Base-by-base conservation (phyloP, 2,888 invertebrate species). In the Acanthococcus lagerstroemiae region DNA sequence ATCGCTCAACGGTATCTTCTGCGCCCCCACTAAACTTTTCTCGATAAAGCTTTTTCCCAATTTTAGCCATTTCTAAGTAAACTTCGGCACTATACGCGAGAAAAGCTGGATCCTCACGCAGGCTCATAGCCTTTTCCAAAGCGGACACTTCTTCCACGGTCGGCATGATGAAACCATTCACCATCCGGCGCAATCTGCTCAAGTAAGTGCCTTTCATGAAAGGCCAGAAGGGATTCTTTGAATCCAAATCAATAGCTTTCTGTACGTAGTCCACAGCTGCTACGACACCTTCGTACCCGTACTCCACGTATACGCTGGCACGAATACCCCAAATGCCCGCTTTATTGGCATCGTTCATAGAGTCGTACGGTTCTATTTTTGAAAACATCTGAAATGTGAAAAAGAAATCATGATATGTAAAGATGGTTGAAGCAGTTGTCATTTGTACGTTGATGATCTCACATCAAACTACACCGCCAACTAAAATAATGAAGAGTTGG, bases 301-400 rank as follows among this genome's bases (percentile, higher is more conserved):
- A 63, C 7, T 63, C 63, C 2, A 63, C 63, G 44, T 63, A 63
- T 3, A 63, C n/a, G 25, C 37, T 44, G 7, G 63, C 63, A 9
- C 63, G 63, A 5, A 63, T 52, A 7, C 48, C 63, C 63, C 63
- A 63, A 19, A 63, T 30, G n/a, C 63, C 63, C 7, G 63, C 63
- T 25, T 54, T 50, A 37, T 63, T 63, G 5, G 24, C 19, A 12
- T 30, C 7, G 22, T 27, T 63, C 22, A 63, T 30, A 0, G 12
- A 4, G 22, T 63, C 44, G n/a, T 63, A 63, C 4, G 63, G 37
- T 19, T 26, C 50, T 6, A 63, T 54, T 54, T 63, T 63, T 3
- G 9, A 22, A 3, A 63, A 37, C 15, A 54, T 21, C 63, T 63
- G 50, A n/a, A n/a, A n/a, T n/a, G n/a, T n/a, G n/a, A n/a, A n/a